phyloP scores from a whole-genome alignment of 2,888 invertebrate genomes.

The Biston betularia region DNA sequence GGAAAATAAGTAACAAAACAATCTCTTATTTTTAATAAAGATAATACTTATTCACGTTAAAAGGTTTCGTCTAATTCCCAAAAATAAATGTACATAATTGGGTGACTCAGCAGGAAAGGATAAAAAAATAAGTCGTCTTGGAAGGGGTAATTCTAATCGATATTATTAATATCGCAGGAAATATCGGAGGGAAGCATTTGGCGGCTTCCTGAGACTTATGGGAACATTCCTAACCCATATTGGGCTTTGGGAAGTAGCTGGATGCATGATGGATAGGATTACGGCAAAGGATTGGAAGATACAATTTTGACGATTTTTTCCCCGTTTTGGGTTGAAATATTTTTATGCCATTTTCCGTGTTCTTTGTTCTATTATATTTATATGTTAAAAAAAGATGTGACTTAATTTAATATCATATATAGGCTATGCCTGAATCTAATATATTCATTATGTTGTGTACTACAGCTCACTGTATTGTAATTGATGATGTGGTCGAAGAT shows the following conservation, averaged over 20 bases:
- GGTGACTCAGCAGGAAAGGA: slow-evolving; percentile 24
- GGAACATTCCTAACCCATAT: slow-evolving; percentile 41
- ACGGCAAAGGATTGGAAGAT: slow-evolving; percentile 39
- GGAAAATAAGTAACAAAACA: too few relatives aligned
- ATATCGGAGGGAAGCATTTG: slow-evolving; percentile 49
- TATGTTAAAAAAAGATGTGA: neutral
- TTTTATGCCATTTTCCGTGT: slow-evolving; percentile 11
- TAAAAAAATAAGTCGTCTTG: slow-evolving; percentile 37
- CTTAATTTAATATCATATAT: neutral
- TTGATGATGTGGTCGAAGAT: too few relatives aligned
- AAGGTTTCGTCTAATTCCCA: slow-evolving; percentile 1
- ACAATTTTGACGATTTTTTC: slow-evolving; percentile 18
- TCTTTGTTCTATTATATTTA: neutral
- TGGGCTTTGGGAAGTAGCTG: slow-evolving; percentile 26
- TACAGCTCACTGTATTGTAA: too few relatives aligned
- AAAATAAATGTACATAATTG: slow-evolving; percentile 20
- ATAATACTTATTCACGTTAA: neutral
- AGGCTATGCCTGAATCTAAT: neutral
- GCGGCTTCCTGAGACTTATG: slow-evolving; percentile 49
- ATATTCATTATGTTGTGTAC: too few relatives aligned
- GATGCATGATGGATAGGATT: slow-evolving; percentile 30
- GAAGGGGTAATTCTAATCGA: slow-evolving; percentile 56
- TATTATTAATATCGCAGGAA: slow-evolving; percentile 59
- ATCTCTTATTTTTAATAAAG: neutral
- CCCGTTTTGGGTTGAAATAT: neutral